These are phyloP conservation scores for Liodrosophila aerea DNA, from an alignment of 2,888 invertebrate species.

Conservation along the genomic window DNA sequence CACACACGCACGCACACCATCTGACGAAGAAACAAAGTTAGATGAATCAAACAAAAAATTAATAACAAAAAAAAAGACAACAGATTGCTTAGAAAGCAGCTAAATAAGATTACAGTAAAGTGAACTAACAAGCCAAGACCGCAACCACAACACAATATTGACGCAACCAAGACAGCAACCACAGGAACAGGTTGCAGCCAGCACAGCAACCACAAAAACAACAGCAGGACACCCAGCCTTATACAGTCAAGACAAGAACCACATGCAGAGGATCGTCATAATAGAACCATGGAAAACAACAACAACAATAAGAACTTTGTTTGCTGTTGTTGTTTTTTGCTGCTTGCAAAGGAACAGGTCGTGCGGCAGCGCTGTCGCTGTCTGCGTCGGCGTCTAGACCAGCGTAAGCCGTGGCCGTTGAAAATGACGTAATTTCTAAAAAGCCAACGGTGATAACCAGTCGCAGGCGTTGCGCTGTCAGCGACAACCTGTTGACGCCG, in stretches of 20 bases:
- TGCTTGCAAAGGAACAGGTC: conserved; percentile 52
- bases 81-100: conserved; percentile 7
- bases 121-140: not conserved
- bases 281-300: too few species aligned
- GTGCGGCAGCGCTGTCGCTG: conserved; percentile 31
- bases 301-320: not conserved
- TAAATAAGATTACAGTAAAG: too few species aligned
- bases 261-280: too few species aligned
- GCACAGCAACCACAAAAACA: not conserved
- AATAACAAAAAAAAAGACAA: not conserved
- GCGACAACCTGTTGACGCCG: conserved; percentile 66
- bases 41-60: conserved; percentile 10
- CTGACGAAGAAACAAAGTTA: conserved; percentile 2
- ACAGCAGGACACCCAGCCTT: too few species aligned
- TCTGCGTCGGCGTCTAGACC: conserved; percentile 56
- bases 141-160: not conserved
- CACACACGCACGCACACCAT: too few species aligned
- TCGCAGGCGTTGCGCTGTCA: conserved; percentile 52
- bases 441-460: conserved; percentile 70
- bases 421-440: conserved; percentile 80
- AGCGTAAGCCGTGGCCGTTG: conserved; percentile 43
- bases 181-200: too few species aligned
- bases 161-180: too few species aligned
- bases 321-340: too few species aligned
- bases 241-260: not conserved